These are phyloP conservation scores for Orthosia gothica DNA, from an alignment of 2,888 invertebrate genomes.

Conservation along the genomic window DNA sequence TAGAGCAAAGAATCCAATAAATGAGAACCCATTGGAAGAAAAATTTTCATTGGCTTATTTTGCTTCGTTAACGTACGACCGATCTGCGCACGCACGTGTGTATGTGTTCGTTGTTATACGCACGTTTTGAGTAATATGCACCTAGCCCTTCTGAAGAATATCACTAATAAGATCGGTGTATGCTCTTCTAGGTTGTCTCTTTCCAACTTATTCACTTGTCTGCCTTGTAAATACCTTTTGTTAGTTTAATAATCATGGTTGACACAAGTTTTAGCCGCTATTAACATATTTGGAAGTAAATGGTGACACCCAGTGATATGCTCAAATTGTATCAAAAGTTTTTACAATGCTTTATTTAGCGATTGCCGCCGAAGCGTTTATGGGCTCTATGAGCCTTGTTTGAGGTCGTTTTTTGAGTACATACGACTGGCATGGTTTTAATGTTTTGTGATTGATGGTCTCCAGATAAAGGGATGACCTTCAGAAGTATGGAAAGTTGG, in stretches of 20 bases:
- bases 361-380: background rate
- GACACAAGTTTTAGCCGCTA: background rate
- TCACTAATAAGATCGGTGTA: too few species aligned
- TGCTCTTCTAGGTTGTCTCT: too few species aligned
- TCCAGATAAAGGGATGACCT: background rate
- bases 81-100: too few species aligned
- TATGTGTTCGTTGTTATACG: too few species aligned
- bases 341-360: background rate
- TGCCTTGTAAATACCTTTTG: too few species aligned
- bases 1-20: background rate
- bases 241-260: background rate
- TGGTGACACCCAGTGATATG: background rate
- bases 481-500: background rate
- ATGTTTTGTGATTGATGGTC: conserved; percentile 33
- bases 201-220: too few species aligned
- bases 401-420: conserved; percentile 19
- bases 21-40: too few species aligned
- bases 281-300: background rate
- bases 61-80: too few species aligned
- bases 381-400: background rate
- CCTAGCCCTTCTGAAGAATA: too few species aligned
- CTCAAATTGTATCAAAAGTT: background rate
- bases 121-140: too few species aligned
- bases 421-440: conserved; percentile 27
- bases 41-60: too few species aligned